Conservation (phyloP, 1,140 invertebrate genomes). For the Anastrepha obliqua region DNA sequence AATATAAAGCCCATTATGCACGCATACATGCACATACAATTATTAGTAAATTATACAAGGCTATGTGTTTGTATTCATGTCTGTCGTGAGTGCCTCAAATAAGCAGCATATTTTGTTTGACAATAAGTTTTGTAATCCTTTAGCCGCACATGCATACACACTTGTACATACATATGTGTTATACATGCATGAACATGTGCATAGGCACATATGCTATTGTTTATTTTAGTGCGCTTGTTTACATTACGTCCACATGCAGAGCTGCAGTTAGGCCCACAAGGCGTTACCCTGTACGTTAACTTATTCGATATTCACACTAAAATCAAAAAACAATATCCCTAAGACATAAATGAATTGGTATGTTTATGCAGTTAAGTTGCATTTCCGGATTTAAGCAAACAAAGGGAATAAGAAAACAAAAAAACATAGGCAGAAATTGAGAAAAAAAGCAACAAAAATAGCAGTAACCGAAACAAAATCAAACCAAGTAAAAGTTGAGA, state of each 20-base stretch:
- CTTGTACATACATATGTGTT: not conserved
- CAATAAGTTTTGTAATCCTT: not conserved
- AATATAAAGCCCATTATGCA: too few relatives aligned
- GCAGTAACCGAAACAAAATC: not conserved
- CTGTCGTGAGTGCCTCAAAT: not conserved
- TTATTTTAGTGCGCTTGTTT: constrained; percentile 6
- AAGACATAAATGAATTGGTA: constrained; percentile 45
- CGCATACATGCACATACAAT: too few relatives aligned
- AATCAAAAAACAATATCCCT: constrained; percentile 34
- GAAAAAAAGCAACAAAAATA: not conserved
- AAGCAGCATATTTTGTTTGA: constrained; percentile 7
- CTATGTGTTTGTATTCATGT: not conserved
- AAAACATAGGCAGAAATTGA: not conserved
- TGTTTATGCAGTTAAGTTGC: constrained; percentile 34
- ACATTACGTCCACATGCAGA: not conserved
- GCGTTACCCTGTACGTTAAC: not conserved
- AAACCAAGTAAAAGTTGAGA: not conserved
- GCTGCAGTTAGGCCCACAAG: not conserved
- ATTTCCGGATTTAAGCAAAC: constrained; percentile 25
- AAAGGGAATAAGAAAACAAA: not conserved
- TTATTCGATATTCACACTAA: constrained; percentile 12
- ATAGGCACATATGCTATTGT: not conserved
- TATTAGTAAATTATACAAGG: not conserved
- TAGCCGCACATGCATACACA: not conserved
- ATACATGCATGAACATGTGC: not conserved